phyloP scores from a whole-genome alignment of 1,140 invertebrate genomes.

The Bradynema listronoti region DNA sequence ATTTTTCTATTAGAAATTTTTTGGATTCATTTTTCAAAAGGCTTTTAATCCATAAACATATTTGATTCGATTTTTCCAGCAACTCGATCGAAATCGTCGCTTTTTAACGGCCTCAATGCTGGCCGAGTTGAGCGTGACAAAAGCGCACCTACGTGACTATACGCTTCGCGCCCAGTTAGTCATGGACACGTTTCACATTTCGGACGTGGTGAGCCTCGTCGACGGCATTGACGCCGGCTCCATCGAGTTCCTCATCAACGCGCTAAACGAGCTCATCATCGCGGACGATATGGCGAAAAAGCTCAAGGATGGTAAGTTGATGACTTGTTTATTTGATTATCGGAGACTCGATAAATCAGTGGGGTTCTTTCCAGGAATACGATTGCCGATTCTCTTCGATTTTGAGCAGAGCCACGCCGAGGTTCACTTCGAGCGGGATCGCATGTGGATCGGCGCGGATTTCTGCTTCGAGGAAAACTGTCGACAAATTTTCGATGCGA shows the following conservation, averaged over 20 bases:
- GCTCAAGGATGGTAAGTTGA: conserved; percentile 51
- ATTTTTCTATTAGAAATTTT: no score
- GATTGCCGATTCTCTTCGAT: conserved; percentile 51
- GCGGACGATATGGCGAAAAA: conserved; percentile 55
- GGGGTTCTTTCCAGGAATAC: conserved; percentile 39
- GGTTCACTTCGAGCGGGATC: conserved; percentile 45
- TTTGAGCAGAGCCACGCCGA: conserved; percentile 47
- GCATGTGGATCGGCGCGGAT: conserved; percentile 37
- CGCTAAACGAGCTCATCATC: conserved; percentile 55
- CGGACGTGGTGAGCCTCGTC: conserved; percentile 49
- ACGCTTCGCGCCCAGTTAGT: conserved; percentile 34
- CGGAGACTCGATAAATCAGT: not conserved
- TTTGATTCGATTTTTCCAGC: conserved; percentile 36
- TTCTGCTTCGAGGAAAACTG: conserved; percentile 46
- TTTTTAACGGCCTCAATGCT: conserved; percentile 55
- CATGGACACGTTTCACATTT: conserved; percentile 51
- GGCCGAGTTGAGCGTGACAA: conserved; percentile 50
- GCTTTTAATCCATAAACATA: no score
- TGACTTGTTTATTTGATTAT: not conserved
- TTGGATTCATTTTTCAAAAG: no score
- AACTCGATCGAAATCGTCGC: conserved; percentile 47
- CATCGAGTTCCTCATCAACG: conserved; percentile 55
- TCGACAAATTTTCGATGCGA: conserved; percentile 17
- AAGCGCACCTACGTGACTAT: conserved; percentile 52
- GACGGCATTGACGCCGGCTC: conserved; percentile 57